Base-by-base conservation (phyloP, 2,797 vertebrate genomes). In the Danio aesculapii region DNA sequence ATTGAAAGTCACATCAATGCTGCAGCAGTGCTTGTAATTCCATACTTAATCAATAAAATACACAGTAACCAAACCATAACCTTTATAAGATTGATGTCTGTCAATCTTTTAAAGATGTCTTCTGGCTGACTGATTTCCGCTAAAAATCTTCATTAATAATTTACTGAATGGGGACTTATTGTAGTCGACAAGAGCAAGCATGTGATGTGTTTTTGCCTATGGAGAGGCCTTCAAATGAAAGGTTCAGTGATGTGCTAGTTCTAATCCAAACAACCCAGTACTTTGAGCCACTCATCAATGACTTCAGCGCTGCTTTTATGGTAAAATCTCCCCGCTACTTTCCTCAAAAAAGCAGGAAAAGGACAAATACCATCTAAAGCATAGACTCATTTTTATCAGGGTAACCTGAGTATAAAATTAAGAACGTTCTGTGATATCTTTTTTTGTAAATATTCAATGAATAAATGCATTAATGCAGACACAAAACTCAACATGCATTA, bases 341-440 rank as follows among this genome's bases (percentile, higher is more conserved):
- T 62, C n/a, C 47, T 61, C 47, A 30, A 69, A 49, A 81, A 81
- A 81, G n/a, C 43, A 11, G 64, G 47, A 46, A 61, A 69, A 75
- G 47, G 71, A 7, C 74, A 69, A 64, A 69, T 44, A 30, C 50
- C 46, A 81, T 75, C 21, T 41, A 80, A 72, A 21, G 62, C 68
- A 63, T 30, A 72, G 39, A 63, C 44, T 62, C 57, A 12, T 78
- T 72, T 62, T 63, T 8, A 5, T 55, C 68, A 72, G 44, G 17
- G 41, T 70, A 68, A 77, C 64, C 55, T n/a, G 41, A 57, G 12
- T 13, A 55, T 11, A 71, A 79, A 21, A 50, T 71, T 16, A 21
- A 44, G n/a, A 21, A 61, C 43, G 30, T 5, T 61, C 46, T 47
- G 16, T 21, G 9, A 63, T 71, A 16, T 64, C 52, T 62, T 53